Evolutionary conservation across 2,888 invertebrate genomes (phyloP), one percentile per base, ranked within the genome.

Genomic region (Drosophila subquinaria): DNA sequence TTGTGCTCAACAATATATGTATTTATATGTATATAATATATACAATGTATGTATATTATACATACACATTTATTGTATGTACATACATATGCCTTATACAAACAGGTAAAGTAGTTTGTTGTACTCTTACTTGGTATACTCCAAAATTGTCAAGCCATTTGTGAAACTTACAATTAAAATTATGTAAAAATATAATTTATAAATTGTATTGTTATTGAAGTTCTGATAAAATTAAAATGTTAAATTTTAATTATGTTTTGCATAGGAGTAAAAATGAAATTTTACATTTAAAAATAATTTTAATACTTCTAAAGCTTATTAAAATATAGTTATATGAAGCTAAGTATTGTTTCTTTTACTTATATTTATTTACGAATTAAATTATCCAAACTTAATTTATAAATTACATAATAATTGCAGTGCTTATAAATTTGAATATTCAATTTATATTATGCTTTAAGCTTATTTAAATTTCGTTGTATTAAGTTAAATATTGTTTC

Each of bases 1-100:
- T 83, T 80, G 81, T 57, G 11, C 81, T 76, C 79, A 72, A 76
- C 85, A 66, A 69, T 68, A 79, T 69, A 66, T 30, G 30, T 67
- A 66, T 4, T 23, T 23, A 23, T 61, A 51, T 56, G 50, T 36
- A 42, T 50, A 51, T 50, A 62, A 51, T 48, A 64, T 65, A 43
- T 35, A n/a, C n/a, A n/a, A n/a, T n/a, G n/a, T n/a, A n/a, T n/a
- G n/a, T n/a, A n/a, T n/a, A n/a, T n/a, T n/a, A n/a, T n/a, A 65
- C 30, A 45, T 42, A 42, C 17, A 30, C 1, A 48, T 10, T 30
- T 30, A 48, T 6, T 47, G 27, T 55, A 55, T 47, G 45, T 36
- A 53, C 36, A 42, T 40, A 51, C 38, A 40, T 30, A 55, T 50
- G 15, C 45, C 64, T 55, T 51, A 51, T 55, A 60, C 53, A 50